phyloP scores from a whole-genome alignment of 2,888 invertebrate species.

The Lasius platythorax region DNA sequence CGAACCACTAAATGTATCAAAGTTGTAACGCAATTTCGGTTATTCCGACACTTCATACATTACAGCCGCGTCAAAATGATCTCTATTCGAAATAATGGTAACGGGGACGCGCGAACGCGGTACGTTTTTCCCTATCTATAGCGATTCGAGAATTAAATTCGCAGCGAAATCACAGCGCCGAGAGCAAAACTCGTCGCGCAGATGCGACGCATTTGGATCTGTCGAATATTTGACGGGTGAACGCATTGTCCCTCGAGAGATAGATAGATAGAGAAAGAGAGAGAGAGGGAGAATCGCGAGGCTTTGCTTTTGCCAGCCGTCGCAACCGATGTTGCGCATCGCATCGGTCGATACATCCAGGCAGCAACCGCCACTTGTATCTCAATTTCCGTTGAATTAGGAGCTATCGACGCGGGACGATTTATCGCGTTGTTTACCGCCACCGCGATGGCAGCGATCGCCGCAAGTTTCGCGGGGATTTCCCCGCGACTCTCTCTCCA shows the following conservation, averaged over 20 bases:
- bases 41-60: constrained; percentile 17
- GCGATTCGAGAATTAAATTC: constrained; percentile 35
- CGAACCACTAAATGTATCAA: constrained; percentile 8
- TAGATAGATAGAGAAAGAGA: neutral
- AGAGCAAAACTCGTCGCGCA: constrained; percentile 29
- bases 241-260: constrained; percentile 36
- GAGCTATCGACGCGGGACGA: constrained; percentile 50
- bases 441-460: constrained; percentile 29
- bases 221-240: constrained; percentile 50
- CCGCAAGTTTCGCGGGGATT: constrained; percentile 16
- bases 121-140: neutral
- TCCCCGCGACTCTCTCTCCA: neutral
- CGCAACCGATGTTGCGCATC: constrained; percentile 42
- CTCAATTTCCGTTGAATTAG: constrained; percentile 57
- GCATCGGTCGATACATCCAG: constrained; percentile 51
- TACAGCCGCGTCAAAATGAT: constrained; percentile 32
- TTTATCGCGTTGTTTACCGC: constrained; percentile 55
- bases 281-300: neutral
- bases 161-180: neutral
- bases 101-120: constrained; percentile 10
- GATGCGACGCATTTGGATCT: constrained; percentile 40
- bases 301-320: constrained; percentile 50
- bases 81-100: constrained; percentile 22
- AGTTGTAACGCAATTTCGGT: constrained; percentile 22
- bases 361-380: constrained; percentile 54